A percentile compares a stretch with the other conserved stretches of the same genome.
Conservation (phyloP, 2,113 vertebrate species). For the Taurulus bubalis region DNA sequence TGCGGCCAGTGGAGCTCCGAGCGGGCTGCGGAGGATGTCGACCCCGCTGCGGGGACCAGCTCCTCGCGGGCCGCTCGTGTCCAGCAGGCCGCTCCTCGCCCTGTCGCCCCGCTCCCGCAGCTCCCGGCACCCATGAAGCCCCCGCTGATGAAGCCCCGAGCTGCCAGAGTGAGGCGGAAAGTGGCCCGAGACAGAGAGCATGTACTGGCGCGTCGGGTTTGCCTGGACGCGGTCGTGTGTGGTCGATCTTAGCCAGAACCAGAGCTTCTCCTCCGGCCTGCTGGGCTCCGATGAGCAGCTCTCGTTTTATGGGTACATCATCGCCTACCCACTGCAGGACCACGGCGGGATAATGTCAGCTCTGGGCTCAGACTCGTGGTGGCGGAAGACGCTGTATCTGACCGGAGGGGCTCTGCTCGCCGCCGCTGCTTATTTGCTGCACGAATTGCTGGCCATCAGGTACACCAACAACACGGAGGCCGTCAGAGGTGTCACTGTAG, state of each 20-base stretch:
- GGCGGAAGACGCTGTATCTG: conserved; percentile 97
- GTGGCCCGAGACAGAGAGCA: conserved; percentile 83
- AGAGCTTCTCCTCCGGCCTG: conserved; percentile 89
- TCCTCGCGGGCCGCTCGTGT: conserved; percentile 68
- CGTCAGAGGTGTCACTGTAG: background rate
- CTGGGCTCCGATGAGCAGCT: conserved; percentile 90
- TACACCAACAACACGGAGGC: conserved; percentile 74
- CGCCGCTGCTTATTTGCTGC: conserved; percentile 95
- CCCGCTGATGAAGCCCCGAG: conserved; percentile 74
- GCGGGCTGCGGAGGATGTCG: conserved; percentile 78
- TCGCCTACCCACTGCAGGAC: conserved; percentile 94
- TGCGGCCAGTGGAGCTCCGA: conserved; percentile 46
- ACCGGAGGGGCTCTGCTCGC: conserved; percentile 97
- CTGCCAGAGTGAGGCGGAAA: conserved; percentile 81
- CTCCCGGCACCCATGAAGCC: conserved; percentile 76
- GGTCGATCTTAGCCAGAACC: conserved; percentile 93
- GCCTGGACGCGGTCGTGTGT: conserved; percentile 92
- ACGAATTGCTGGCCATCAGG: conserved; percentile 96
- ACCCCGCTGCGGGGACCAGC: conserved; percentile 72
- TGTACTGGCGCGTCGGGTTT: conserved; percentile 95
- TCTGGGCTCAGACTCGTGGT: conserved; percentile 95
- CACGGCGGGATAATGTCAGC: conserved; percentile 93
- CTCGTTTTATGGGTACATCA: conserved; percentile 92
- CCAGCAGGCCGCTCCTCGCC: conserved; percentile 41
- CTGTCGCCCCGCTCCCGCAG: conserved; percentile 29